Evolutionary conservation across 2,797 vertebrate genomes (phyloP).

Genomic region (Strix occidentalis): DNA sequence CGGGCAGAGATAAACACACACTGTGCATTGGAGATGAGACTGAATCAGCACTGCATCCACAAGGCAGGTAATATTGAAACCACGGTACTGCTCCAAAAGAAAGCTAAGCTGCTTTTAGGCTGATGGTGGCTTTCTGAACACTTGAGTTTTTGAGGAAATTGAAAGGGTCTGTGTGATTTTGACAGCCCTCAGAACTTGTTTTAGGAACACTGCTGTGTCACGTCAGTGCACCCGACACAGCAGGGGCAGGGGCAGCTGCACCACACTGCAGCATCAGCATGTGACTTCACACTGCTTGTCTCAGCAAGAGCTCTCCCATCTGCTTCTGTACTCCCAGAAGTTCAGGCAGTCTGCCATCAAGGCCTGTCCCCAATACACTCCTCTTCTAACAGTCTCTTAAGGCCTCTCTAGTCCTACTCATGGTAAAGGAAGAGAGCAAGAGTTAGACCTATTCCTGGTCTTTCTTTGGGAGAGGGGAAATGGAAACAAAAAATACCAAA

Average conservation of each 20-base stretch:
- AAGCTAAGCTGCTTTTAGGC: not conserved
- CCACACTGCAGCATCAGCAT: fast-evolving
- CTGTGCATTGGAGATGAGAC: fast-evolving
- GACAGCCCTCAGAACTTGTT: not conserved
- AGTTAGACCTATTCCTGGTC: not conserved
- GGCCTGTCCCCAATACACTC: not conserved
- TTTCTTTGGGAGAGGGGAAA: not conserved
- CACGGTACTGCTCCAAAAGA: not conserved
- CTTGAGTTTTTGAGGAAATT: not conserved
- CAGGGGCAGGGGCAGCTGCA: not conserved
- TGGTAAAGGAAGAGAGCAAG: not conserved
- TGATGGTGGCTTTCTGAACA: not conserved
- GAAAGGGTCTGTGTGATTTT: not conserved
- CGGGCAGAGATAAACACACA: not conserved
- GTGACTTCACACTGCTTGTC: not conserved
- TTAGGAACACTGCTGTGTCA: not conserved
- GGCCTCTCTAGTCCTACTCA: not conserved
- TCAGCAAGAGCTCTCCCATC: not conserved
- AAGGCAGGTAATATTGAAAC: not conserved
- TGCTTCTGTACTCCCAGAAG: not conserved
- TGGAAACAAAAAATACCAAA: not conserved
- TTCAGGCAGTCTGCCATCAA: not conserved
- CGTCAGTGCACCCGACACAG: fast-evolving
- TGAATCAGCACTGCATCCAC: not conserved
- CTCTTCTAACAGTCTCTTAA: not conserved